Base-by-base conservation (phyloP, 1,140 invertebrate species). In the Pararge aegeria region DNA sequence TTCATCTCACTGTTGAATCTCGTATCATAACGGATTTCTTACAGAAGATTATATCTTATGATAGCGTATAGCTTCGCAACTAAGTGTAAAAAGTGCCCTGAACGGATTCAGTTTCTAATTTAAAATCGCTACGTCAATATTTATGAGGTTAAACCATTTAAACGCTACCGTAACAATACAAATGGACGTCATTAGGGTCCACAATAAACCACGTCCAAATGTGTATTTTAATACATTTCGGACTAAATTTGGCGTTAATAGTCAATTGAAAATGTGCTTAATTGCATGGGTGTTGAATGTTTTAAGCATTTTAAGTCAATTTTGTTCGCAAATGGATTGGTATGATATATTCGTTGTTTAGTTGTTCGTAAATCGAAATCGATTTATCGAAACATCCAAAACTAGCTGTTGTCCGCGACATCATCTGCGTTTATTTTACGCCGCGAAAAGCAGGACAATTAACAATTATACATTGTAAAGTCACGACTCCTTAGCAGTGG, bases 241-340 rank as follows among this genome's bases (percentile, higher is more conserved):
- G 16, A 24, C 53, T 42, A n/a, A 46, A 46, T 55, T 55, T 46
- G 42, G 53, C 21, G 18, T 30, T 55, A 46, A 55, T 55, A 12
- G 53, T 34, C 53, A 55, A 55, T 55, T 46, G 44, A 46, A 21
- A 21, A 46, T 46, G 20, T n/a, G 18, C 20, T 46, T 46, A 46
- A 46, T 46, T 46, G 44, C 44, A 46, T 46, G 6, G 30, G 9
- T 34, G 30, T 34, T 34, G 30, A 34, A 34, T 34, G 3, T 7
- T 34, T 37, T 42, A 18, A 42, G 18, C 38, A n/a, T 20, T 7
- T 46, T 46, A 24, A 46, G 20, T 20, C 44, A 10, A 20, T 46
- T 21, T 21, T n/a, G 20, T 21, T 46, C n/a, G 34, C 34, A 37
- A 37, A 37, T 13, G 15, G 38, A 16, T 18, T 42, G 38, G 9